Conservation (phyloP, 2,888 invertebrate species). For the Habrosyne pyritoides region DNA sequence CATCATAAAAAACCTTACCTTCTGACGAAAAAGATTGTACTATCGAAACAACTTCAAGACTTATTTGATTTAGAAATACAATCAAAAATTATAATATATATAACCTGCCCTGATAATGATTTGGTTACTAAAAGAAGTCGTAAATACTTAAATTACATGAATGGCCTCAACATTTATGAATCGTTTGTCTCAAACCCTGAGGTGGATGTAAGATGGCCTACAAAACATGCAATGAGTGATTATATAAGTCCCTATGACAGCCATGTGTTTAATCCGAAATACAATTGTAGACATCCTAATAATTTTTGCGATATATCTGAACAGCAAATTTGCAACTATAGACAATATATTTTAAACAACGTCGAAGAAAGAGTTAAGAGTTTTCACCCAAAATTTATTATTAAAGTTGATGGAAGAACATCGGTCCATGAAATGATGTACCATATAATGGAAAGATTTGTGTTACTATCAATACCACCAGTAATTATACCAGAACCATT, state of each 20-base stretch:
- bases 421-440: conserved; percentile 75
- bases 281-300: conserved; percentile 73
- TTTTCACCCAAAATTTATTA: conserved; percentile 79
- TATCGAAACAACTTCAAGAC: conserved; percentile 57
- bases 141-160: conserved; percentile 61
- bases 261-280: conserved; percentile 62
- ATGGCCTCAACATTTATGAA: conserved; percentile 33
- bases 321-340: conserved; percentile 79
- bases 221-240: conserved; percentile 53
- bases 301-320: conserved; percentile 70
- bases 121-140: conserved; percentile 65
- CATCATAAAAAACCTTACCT: conserved; percentile 38
- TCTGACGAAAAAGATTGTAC: conserved; percentile 47
- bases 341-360: conserved; percentile 61
- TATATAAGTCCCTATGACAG: conserved; percentile 45
- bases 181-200: conserved; percentile 40
- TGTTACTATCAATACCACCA: conserved; percentile 52
- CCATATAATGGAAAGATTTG: conserved; percentile 69
- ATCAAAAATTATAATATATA: conserved; percentile 82
- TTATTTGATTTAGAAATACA: conserved; percentile 59
- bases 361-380: conserved; percentile 79
- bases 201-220: conserved; percentile 59
- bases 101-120: conserved; percentile 81
- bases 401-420: conserved; percentile 84
- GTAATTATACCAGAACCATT: conserved; percentile 70